These are phyloP conservation scores for Thoracochromis brauschi DNA, from an alignment of 2,113 vertebrate genomes.

Conservation along the genomic window DNA sequence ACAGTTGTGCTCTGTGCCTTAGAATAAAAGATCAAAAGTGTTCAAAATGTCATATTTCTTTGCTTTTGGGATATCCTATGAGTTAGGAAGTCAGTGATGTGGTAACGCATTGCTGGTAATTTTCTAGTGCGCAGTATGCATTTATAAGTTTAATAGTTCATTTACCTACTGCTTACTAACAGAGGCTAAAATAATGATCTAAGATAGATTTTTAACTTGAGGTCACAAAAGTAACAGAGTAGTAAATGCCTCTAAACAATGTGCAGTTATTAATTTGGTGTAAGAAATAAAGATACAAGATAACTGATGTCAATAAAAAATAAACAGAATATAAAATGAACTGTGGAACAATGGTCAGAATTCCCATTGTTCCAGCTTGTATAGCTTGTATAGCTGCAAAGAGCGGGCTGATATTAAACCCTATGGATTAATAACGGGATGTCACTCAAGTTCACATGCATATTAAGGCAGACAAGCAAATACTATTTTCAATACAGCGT, in stretches of 20 bases:
- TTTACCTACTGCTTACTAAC: neutral
- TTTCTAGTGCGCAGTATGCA: neutral
- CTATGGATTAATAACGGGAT: neutral
- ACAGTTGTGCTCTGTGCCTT: neutral
- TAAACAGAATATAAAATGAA: neutral
- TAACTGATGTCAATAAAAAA: neutral
- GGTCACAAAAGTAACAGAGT: neutral
- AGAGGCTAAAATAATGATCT: neutral
- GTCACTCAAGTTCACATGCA: neutral
- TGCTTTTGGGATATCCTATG: neutral
- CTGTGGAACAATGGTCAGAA: neutral
- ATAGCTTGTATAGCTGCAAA: neutral
- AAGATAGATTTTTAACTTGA: neutral
- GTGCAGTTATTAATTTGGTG: neutral
- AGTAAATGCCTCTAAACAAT: neutral
- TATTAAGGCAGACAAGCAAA: neutral
- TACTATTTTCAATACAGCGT: neutral
- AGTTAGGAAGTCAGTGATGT: neutral
- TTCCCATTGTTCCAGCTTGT: neutral
- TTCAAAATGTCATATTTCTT: neutral
- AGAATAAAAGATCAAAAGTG: neutral
- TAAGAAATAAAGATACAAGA: neutral
- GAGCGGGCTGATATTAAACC: neutral
- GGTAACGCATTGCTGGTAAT: neutral
- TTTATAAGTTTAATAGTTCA: neutral